Percentiles rank a stretch among this genome's conserved stretches.
These are phyloP conservation scores for Podarcis muralis DNA, from an alignment of 2,113 vertebrate genomes.

Conservation along the genomic window DNA sequence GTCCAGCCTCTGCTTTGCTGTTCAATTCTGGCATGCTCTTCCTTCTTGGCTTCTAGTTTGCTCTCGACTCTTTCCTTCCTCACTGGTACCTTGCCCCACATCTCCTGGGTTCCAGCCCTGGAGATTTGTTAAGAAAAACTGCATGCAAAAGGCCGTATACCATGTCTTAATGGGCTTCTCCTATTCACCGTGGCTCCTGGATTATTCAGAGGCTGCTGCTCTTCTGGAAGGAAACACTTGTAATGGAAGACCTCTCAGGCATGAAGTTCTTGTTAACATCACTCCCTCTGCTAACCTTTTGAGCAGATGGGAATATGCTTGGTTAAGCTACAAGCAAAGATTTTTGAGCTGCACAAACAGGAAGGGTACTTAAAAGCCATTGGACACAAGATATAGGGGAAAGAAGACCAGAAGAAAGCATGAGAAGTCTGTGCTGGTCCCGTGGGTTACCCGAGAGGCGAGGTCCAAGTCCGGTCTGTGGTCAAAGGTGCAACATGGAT, in stretches of 20 bases:
- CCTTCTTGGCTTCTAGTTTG: too few relatives aligned
- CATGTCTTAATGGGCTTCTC: background rate
- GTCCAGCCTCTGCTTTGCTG: too few relatives aligned
- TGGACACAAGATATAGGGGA: background rate
- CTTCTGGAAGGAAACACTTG: background rate
- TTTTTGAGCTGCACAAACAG: background rate
- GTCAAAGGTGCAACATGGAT: too few relatives aligned
- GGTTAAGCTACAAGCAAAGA: background rate
- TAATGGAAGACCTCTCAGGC: background rate
- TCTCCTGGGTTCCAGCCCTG: too few relatives aligned
- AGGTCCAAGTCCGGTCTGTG: too few relatives aligned
- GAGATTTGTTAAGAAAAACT: too few relatives aligned
- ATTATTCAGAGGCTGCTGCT: background rate
- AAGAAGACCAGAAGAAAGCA: background rate
- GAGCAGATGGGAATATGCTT: background rate
- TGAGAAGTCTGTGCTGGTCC: too few relatives aligned
- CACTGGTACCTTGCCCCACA: too few relatives aligned
- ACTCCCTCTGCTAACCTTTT: background rate
- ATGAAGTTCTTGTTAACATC: background rate
- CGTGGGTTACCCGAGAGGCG: too few relatives aligned
- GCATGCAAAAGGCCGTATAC: too few relatives aligned
- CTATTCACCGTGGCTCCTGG: background rate
- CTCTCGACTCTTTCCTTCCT: too few relatives aligned
- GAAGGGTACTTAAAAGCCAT: background rate
- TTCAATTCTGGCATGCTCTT: too few relatives aligned